phyloP scores from a whole-genome alignment of 2,797 vertebrate species.

The Urophycis tenuis region DNA sequence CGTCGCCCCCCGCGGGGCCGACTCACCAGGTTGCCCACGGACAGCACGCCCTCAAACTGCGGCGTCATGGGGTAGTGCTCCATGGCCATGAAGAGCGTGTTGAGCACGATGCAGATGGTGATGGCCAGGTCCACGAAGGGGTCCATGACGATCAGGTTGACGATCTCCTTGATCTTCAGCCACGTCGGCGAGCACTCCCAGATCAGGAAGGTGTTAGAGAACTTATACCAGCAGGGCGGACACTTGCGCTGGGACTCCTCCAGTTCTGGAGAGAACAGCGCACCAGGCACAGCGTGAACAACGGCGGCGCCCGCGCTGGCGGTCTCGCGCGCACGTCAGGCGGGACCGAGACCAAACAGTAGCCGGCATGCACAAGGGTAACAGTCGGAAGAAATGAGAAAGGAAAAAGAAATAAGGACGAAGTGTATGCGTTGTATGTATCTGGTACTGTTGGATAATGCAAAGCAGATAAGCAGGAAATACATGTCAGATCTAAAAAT shows the following conservation, averaged over 20 bases:
- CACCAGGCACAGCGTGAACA: slow-evolving; percentile 59
- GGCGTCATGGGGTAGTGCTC: slow-evolving; percentile 96
- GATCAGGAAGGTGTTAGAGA: slow-evolving; percentile 95
- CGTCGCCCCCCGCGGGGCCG: neutral
- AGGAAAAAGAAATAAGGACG: slow-evolving; percentile 32
- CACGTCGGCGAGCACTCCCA: slow-evolving; percentile 92
- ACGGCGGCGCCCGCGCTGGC: too few species aligned
- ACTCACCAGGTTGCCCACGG: slow-evolving; percentile 96
- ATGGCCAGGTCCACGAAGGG: slow-evolving; percentile 98
- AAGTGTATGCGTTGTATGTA: slow-evolving; percentile 71
- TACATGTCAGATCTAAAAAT: slow-evolving; percentile 64
- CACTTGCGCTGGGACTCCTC: slow-evolving; percentile 98
- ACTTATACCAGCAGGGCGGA: slow-evolving; percentile 99
- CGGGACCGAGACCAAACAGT: too few species aligned
- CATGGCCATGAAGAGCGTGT: slow-evolving; percentile 99
- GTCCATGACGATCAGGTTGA: slow-evolving; percentile 96
- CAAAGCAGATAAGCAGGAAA: slow-evolving; percentile 73
- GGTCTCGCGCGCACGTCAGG: too few species aligned
- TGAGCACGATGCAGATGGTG: slow-evolving; percentile 98
- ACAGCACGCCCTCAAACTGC: slow-evolving; percentile 82
- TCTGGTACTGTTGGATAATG: slow-evolving; percentile 69
- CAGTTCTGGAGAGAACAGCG: slow-evolving; percentile 78
- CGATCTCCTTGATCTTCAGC: slow-evolving; percentile 93
- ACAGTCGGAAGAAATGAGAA: slow-evolving; percentile 46
- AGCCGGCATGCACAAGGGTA: slow-evolving; percentile 60